Base-by-base conservation (phyloP, 2,113 vertebrate species). In the Callipepla squamata region DNA sequence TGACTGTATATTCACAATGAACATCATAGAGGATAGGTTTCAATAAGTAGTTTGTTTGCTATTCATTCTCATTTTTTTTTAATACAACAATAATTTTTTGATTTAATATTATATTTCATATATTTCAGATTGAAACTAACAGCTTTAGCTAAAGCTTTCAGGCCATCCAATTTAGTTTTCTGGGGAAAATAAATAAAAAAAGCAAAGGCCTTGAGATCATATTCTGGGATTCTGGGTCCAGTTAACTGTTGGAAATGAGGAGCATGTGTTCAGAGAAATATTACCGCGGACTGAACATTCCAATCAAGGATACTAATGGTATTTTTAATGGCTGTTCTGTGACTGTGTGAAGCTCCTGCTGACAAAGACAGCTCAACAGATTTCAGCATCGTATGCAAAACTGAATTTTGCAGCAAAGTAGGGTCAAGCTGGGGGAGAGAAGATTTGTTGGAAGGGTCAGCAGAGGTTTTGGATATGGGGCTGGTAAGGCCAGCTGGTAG, bases 401-500 rank as follows among this genome's bases (percentile, higher is more conserved):
- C 22, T 18, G 48, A 51, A 47, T 77, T 80, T 57, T 69, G 50
- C 82, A 83, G 20, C 7, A 26, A 50, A n/a, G 34, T 30, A 50
- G 13, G 30, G 6, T 7, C 0, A 3, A 36, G 45, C 7, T 18
- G 32, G 11, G 25, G 3, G 8, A 5, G 1, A 2, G 11, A 17
- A 14, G 28, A 74, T 26, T 57, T 20, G 7, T 13, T 66, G 40
- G 67, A 82, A 63, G 61, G 28, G n/a, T n/a, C n/a, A 17, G 2
- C 14, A 42, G 61, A 42, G 7, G 9, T 47, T 79, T 72, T 47
- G 85, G 62, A 12, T 25, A 3, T 3, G 23, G 40, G 28, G 19
- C 32, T 79, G 75, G 48, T 23, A 42, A 68, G 34, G 30, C 25
- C 32, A 25, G 14, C 25, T 62, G 45, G 14, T 3, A 62, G 73